Base-by-base conservation (phyloP, 2,113 vertebrate genomes). In the Burhinus oedicnemus region DNA sequence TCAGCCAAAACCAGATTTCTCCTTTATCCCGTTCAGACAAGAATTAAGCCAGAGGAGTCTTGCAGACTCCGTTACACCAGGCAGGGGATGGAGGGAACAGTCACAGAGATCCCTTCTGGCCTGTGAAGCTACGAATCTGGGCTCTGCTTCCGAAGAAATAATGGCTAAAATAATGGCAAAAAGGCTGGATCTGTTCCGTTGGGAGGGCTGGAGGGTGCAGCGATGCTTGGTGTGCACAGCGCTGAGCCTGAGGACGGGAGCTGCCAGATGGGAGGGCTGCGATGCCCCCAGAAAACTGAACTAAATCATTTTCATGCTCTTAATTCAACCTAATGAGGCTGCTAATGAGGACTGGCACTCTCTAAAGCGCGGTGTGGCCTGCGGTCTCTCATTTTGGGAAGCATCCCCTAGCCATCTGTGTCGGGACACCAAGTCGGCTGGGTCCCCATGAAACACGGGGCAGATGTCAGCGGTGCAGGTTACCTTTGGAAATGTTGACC, bases 371-470 rank as follows among this genome's bases (percentile, higher is more conserved):
- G 2, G 7, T 4, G 34, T 32, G 44, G 27, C 12, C 57, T 62
- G 18, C 1, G 3, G 11, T n/a, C 18, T 55, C 29, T 13, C 40
- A 15, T 57, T 49, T 40, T 30, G 49, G 49, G 49, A 52, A 81
- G 29, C 23, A 29, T 40, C 10, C 10, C 15, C 12, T 26, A 29
- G 19, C 19, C 23, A 29, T 64, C 57, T 3, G 0, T 5, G 23
- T 19, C 1, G 4, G 47, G 65, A 20, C 40, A 21, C 25, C 15
- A 15, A 30, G 40, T 16, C 23, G 11, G 19, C 26, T 2, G 0
- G 5, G 52, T 74, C 36, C 7, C 21, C 11, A 4, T 4, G 1
- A 32, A 52, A 32, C 30, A 11, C 1, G 0, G 12, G 13, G 57
- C 29, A 23, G 17, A n/a, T 6, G 8, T 29, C 58, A 30, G 15